Conservation (phyloP, 2,113 vertebrate species). For the Cyanocitta stelleri region DNA sequence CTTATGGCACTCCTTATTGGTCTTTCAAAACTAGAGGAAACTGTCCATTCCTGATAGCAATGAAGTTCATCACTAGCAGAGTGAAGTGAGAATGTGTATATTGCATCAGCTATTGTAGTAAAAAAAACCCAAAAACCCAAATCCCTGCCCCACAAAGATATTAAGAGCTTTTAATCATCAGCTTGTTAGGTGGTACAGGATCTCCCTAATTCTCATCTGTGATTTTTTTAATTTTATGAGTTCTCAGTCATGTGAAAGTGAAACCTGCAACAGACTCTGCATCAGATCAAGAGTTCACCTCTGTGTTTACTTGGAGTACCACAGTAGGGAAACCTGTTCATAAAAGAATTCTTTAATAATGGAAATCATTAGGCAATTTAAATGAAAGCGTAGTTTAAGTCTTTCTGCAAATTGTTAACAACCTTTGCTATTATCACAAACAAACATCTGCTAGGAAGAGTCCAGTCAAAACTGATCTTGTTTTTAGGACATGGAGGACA, state of each 20-base stretch:
- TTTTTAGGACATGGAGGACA: not conserved
- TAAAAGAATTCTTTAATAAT: not conserved
- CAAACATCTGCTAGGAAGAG: not conserved
- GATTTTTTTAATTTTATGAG: not conserved
- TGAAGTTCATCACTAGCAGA: not conserved
- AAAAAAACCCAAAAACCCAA: not conserved
- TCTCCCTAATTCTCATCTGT: not conserved
- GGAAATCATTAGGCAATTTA: not conserved
- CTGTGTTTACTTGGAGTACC: not conserved
- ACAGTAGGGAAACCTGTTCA: not conserved
- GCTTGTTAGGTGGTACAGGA: not conserved
- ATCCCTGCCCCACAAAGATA: not conserved
- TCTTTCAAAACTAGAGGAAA: not conserved
- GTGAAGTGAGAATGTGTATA: not conserved
- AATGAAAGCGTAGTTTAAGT: not conserved
- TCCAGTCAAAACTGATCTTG: not conserved
- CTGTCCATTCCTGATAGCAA: not conserved
- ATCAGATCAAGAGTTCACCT: not conserved
- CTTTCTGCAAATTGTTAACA: not conserved
- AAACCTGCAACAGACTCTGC: not conserved
- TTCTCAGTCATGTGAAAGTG: not conserved
- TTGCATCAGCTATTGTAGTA: not conserved
- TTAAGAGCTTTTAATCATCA: not conserved
- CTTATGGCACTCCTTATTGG: not conserved
- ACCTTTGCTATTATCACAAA: not conserved